A percentile compares a stretch with the other conserved stretches of the same genome.
Evolutionary conservation across 2,797 vertebrate species (phyloP).

Genomic region (Poeciliopsis presidionis): DNA sequence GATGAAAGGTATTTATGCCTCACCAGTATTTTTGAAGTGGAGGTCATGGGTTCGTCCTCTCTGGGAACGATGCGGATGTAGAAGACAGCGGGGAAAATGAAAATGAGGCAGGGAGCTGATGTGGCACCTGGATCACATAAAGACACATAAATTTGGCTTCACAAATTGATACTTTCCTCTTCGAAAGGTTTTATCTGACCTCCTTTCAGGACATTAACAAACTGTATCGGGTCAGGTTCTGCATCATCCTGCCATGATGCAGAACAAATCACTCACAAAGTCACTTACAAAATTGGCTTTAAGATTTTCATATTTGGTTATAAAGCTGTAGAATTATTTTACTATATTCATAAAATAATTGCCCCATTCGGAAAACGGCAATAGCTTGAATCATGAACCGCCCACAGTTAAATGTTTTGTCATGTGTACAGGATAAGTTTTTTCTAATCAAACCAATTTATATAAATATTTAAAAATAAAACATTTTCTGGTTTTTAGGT

Average conservation of each 20-base stretch:
- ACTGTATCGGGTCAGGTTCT: background rate
- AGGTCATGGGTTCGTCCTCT: slow-evolving; percentile 91
- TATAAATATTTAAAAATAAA: background rate
- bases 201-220: background rate
- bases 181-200: background rate
- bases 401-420: background rate
- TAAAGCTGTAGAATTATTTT: background rate
- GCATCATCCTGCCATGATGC: background rate
- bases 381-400: background rate
- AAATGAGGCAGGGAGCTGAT: slow-evolving; percentile 97
- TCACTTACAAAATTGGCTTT: background rate
- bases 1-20: slow-evolving; percentile 39
- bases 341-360: background rate
- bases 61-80: slow-evolving; percentile 96
- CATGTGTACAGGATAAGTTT: background rate
- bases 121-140: slow-evolving; percentile 87
- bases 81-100: slow-evolving; percentile 98
- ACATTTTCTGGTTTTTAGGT: background rate
- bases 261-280: background rate
- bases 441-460: background rate
- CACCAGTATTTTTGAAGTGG: slow-evolving; percentile 92
- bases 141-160: background rate
- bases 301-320: background rate
- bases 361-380: background rate
- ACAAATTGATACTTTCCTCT: background rate